phyloP scores from a whole-genome alignment of 1,140 invertebrate species.

The Alviniconcha marisindica region DNA sequence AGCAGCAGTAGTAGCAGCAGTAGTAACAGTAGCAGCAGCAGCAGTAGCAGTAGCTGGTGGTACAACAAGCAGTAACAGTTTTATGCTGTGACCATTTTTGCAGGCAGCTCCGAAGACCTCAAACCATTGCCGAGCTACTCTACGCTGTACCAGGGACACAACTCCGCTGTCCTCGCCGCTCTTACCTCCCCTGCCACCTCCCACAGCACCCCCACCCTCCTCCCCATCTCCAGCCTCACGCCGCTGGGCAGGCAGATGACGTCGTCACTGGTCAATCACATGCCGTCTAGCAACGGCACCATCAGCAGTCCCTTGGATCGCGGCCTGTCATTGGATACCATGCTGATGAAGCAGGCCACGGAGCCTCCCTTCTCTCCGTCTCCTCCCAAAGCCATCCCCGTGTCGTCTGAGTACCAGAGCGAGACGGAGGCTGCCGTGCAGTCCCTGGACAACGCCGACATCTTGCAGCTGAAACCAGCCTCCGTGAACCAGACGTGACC shows the following conservation, averaged over 20 bases:
- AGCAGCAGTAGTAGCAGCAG: no score
- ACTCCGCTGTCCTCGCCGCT: conserved; percentile 47
- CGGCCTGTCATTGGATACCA: conserved; percentile 40
- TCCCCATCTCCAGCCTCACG: conserved; percentile 50
- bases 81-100: neutral
- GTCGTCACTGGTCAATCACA: conserved; percentile 31
- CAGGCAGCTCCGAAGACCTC: neutral
- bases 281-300: conserved; percentile 29
- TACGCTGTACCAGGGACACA: conserved; percentile 20
- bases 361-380: conserved; percentile 52
- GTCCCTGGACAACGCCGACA: conserved; percentile 42
- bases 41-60: conserved; percentile 8
- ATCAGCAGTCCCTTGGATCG: conserved; percentile 28
- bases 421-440: conserved; percentile 43
- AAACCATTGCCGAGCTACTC: conserved; percentile 30
- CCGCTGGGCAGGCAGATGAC: conserved; percentile 32
- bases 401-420: conserved; percentile 35
- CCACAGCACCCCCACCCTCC: conserved; percentile 29
- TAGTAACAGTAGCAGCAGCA: conserved; percentile 44
- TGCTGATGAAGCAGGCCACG: conserved; percentile 45
- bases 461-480: conserved; percentile 48
- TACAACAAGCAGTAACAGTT: neutral
- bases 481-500: conserved; percentile 41
- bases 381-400: conserved; percentile 54
- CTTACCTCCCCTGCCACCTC: conserved; percentile 38